Evolutionary conservation across 2,113 vertebrate species (phyloP).

Genomic region (Cyphomyrus plagiostoma): DNA sequence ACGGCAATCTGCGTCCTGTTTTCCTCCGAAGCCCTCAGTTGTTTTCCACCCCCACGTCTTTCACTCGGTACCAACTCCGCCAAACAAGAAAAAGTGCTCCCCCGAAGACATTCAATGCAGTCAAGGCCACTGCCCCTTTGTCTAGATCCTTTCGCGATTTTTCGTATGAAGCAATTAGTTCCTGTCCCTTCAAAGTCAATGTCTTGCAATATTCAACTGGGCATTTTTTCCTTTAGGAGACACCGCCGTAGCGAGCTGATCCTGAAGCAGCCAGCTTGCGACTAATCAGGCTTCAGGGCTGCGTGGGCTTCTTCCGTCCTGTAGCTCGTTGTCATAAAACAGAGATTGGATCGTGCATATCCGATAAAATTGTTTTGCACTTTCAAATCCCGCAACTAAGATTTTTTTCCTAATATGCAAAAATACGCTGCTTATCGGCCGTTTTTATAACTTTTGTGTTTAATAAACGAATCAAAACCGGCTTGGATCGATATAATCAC

Average conservation of each 20-base stretch:
- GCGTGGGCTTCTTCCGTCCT: not conserved
- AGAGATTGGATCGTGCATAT: not conserved
- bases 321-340: not conserved
- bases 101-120: slow-evolving; percentile 51
- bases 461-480: not conserved
- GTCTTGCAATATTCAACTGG: slow-evolving; percentile 51
- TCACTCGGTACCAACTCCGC: not conserved
- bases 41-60: slow-evolving; percentile 6
- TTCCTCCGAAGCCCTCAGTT: slow-evolving; percentile 30
- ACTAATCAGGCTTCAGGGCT: slow-evolving; percentile 12
- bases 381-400: not conserved
- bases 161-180: slow-evolving; percentile 55
- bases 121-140: slow-evolving; percentile 60
- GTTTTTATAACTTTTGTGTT: not conserved
- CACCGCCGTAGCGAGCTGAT: slow-evolving; percentile 21
- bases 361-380: not conserved
- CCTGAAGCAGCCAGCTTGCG: slow-evolving; percentile 14
- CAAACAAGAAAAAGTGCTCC: slow-evolving; percentile 5
- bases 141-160: slow-evolving; percentile 54
- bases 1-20: slow-evolving; percentile 37
- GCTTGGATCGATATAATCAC: not conserved
- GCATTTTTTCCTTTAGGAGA: slow-evolving; percentile 47
- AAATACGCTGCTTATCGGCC: not conserved
- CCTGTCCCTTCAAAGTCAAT: slow-evolving; percentile 30
- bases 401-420: not conserved